These are phyloP conservation scores for Drosophila nigromelanica DNA, from an alignment of 1,140 invertebrate species.

Conservation along the genomic window DNA sequence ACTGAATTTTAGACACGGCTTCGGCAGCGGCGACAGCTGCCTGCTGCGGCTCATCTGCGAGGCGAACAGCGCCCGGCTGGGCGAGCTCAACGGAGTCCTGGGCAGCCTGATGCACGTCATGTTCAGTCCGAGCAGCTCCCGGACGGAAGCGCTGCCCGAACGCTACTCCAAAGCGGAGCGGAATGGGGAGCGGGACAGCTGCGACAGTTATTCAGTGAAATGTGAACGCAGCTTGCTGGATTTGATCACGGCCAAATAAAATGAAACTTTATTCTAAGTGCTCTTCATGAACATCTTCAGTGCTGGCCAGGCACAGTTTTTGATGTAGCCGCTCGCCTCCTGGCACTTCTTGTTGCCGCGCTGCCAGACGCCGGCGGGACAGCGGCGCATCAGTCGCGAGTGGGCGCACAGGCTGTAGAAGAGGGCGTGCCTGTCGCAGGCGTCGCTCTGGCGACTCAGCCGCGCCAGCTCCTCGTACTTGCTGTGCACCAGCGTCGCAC, in stretches of 20 bases:
- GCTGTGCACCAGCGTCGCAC: constrained; percentile 35
- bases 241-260: constrained; percentile 56
- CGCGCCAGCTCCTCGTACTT: constrained; percentile 48
- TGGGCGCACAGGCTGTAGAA: constrained; percentile 71
- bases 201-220: constrained; percentile 62
- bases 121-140: constrained; percentile 86
- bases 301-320: constrained; percentile 60
- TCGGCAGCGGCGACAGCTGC: constrained; percentile 58
- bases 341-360: constrained; percentile 55
- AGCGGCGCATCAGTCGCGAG: constrained; percentile 48
- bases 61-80: constrained; percentile 58
- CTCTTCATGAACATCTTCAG: constrained; percentile 67
- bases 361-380: constrained; percentile 55
- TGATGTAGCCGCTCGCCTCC: constrained; percentile 44
- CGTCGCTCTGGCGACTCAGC: constrained; percentile 57
- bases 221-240: constrained; percentile 71
- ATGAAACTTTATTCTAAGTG: constrained; percentile 45
- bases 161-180: constrained; percentile 86
- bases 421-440: constrained; percentile 62
- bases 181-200: constrained; percentile 67
- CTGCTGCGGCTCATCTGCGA: constrained; percentile 78
- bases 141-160: constrained; percentile 84
- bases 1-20: constrained; percentile 35
- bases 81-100: constrained; percentile 67
- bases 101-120: constrained; percentile 72